Evolutionary conservation across 2,797 vertebrate genomes (phyloP).

Genomic region (Hybognathus amarus): DNA sequence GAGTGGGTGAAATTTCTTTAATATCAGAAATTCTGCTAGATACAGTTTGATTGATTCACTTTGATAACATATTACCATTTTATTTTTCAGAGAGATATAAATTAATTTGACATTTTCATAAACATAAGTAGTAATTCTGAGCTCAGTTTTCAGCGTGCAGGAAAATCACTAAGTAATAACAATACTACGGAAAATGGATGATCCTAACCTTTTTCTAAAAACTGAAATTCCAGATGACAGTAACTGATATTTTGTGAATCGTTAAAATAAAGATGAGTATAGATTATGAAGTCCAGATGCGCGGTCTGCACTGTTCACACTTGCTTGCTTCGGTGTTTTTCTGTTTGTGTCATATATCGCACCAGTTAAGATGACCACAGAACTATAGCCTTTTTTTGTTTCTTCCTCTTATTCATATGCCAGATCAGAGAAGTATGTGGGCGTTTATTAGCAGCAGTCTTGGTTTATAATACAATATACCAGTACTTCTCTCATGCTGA

Average conservation of each 20-base stretch:
- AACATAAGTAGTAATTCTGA: not conserved
- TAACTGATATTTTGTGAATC: not conserved
- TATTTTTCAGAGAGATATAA: not conserved
- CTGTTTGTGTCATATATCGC: not conserved
- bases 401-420: not conserved
- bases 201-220: not conserved
- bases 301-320: not conserved
- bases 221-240: not conserved
- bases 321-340: not conserved
- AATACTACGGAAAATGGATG: not conserved
- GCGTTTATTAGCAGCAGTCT: constrained; percentile 10
- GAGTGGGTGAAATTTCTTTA: no score
- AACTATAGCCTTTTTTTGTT: not conserved
- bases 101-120: not conserved
- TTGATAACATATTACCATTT: not conserved
- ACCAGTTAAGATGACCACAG: constrained; percentile 9
- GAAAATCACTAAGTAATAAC: no score
- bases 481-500: not conserved
- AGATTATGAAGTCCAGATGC: not conserved
- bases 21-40: no score
- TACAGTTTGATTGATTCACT: not conserved
- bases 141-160: not conserved
- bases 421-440: constrained; percentile 5
- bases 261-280: not conserved
- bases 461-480: constrained; percentile 4